Evolutionary conservation across 2,888 invertebrate genomes (phyloP).

Genomic region (Coelopa pilipes): DNA sequence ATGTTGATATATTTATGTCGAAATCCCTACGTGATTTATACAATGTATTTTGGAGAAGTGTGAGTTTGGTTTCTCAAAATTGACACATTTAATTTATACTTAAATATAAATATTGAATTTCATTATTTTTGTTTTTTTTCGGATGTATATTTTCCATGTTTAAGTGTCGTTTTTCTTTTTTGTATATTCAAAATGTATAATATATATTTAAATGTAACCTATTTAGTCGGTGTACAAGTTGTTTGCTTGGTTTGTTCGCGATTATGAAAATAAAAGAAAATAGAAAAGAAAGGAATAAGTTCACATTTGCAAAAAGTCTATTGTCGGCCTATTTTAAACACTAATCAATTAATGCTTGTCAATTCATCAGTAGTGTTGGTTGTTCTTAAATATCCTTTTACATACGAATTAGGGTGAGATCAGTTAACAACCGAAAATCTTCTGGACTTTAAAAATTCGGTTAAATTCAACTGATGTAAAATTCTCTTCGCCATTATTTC

Average conservation of each 20-base stretch:
- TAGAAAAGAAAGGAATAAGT: not conserved
- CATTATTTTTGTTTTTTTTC: constrained; percentile 31
- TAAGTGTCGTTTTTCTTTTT: constrained; percentile 27
- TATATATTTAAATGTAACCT: constrained; percentile 47
- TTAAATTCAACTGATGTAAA: too few species aligned
- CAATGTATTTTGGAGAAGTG: constrained; percentile 34
- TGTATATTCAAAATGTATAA: constrained; percentile 46
- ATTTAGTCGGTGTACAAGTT: constrained; percentile 64
- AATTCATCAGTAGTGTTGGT: too few species aligned
- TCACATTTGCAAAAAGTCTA: not conserved
- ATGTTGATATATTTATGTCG: constrained; percentile 5
- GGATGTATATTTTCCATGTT: constrained; percentile 23
- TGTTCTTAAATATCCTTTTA: too few species aligned
- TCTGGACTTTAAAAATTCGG: too few species aligned
- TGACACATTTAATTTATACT: constrained; percentile 44
- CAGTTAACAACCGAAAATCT: too few species aligned
- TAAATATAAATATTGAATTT: constrained; percentile 34
- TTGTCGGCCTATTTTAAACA: constrained; percentile 1
- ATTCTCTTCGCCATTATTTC: too few species aligned
- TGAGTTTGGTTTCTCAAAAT: constrained; percentile 42
- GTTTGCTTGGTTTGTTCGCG: constrained; percentile 53
- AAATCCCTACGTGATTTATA: constrained; percentile 18
- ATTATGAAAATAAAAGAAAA: constrained; percentile 46
- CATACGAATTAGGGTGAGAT: too few species aligned
- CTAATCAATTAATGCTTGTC: too few species aligned